Base-by-base conservation (phyloP, 2,888 invertebrate genomes). In the Cosmia trapezina region DNA sequence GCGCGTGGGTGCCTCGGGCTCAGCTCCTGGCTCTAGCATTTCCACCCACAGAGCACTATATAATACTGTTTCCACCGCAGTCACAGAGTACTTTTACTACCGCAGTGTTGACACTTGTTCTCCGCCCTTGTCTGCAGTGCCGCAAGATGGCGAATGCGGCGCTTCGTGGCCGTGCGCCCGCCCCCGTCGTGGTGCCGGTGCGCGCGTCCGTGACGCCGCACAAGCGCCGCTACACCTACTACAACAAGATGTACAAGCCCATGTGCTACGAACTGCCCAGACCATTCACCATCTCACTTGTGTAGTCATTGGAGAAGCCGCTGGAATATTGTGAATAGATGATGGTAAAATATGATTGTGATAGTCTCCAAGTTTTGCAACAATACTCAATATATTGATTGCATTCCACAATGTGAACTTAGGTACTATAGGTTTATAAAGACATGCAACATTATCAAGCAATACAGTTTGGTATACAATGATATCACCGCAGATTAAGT, bases 191-290 rank as follows among this genome's bases (percentile, higher is more conserved):
- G 69, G 93, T 93, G 66, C 94, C 94, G 37, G 92, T 93, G 78
- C 89, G 91, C 3, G 87, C 90, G 47, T 94, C 94, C 4, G 94
- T 94, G 64, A 94, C 95, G 22, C 95, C 95, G 74, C 90, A 91
- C 91, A 89, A 90, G 79, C 94, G 96, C 2, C 94, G 96, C 78
- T 96, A 96, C 92, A 96, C 96, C 54, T 96, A 96, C 91, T 96
- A 96, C 93, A 94, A 94, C 87, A 93, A 94, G 87, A 90, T 96
- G 92, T 96, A 90, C 91, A 92, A 91, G 78, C 96, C 96, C 17
- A 91, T 96, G 86, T 90, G 92, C 85, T 96, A 95, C 88, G 87
- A 89, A 63, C 88, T 95, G 83, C 95, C 95, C n/a, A 86, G 88
- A 12, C 95, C 95, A 0, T 85, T 96, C 72, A 89, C 85, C 14